Percentiles rank a stretch among this genome's conserved stretches.
Evolutionary conservation across 2,797 vertebrate genomes (phyloP).

Genomic region (Periparus ater): DNA sequence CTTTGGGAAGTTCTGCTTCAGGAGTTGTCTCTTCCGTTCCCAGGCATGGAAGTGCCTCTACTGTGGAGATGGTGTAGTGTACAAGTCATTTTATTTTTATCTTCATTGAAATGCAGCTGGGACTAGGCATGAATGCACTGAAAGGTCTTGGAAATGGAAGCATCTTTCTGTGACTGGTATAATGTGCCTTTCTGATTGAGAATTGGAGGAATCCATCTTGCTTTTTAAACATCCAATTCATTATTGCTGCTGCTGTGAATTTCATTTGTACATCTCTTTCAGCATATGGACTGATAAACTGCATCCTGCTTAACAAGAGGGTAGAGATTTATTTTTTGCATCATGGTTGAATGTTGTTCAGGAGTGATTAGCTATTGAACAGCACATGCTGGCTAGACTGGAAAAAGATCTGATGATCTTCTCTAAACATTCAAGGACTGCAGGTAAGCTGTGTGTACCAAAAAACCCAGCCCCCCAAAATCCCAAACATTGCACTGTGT

Average conservation of each 20-base stretch:
- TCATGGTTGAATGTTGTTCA: neutral
- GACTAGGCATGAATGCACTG: neutral
- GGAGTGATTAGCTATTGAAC: neutral
- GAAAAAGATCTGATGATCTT: neutral
- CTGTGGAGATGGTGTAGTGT: neutral
- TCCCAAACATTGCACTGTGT: neutral
- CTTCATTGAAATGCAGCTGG: conserved; percentile 30
- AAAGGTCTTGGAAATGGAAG: conserved; percentile 9
- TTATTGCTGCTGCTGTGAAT: conserved; percentile 4
- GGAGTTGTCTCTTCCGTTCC: neutral
- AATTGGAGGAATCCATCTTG: neutral
- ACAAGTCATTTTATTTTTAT: conserved; percentile 6
- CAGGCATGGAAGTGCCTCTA: neutral
- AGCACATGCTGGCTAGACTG: neutral
- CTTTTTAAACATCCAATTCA: neutral
- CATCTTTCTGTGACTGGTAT: conserved; percentile 3
- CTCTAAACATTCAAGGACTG: neutral
- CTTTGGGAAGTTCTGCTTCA: conserved; percentile 25
- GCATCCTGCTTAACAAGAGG: neutral
- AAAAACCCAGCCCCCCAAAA: fast-evolving
- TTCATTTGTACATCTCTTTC: neutral
- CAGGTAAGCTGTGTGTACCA: neutral
- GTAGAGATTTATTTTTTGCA: neutral
- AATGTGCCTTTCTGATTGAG: neutral
- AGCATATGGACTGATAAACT: neutral